phyloP scores from a whole-genome alignment of 2,888 invertebrate species.

The Alloplasta piceator region DNA sequence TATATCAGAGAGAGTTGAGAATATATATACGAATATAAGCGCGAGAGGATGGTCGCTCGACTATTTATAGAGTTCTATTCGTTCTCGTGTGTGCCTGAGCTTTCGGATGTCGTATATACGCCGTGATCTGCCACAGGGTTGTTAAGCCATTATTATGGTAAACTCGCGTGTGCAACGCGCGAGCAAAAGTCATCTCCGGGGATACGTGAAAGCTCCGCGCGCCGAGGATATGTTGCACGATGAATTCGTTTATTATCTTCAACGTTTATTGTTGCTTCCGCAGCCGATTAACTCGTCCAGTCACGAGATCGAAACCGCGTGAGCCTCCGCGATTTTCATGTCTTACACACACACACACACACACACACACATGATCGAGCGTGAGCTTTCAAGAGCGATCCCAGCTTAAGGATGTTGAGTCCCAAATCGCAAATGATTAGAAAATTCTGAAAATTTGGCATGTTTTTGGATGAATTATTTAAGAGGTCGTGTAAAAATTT shows the following conservation, averaged over 20 bases:
- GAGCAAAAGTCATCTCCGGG: slow-evolving; percentile 45
- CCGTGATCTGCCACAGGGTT: slow-evolving; percentile 54
- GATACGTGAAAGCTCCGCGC: slow-evolving; percentile 74
- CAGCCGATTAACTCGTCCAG: slow-evolving; percentile 80
- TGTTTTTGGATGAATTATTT: too few relatives aligned
- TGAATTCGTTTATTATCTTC: slow-evolving; percentile 80
- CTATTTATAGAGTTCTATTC: slow-evolving; percentile 81
- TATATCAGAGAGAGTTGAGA: slow-evolving; percentile 54
- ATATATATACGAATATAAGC: slow-evolving; percentile 58
- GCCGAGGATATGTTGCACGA: slow-evolving; percentile 56
- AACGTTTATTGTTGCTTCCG: slow-evolving; percentile 80
- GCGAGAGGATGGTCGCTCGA: slow-evolving; percentile 65
- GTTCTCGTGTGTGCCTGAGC: slow-evolving; percentile 72
- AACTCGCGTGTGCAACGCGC: slow-evolving; percentile 38
- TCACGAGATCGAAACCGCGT: slow-evolving; percentile 72
- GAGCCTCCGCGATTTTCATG: background rate
- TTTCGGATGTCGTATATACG: slow-evolving; percentile 72
- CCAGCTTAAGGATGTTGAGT: too few relatives aligned
- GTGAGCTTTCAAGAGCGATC: too few relatives aligned
- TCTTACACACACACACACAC: background rate
- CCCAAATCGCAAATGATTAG: too few relatives aligned
- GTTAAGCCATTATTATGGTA: slow-evolving; percentile 69
- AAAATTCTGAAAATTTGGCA: too few relatives aligned
- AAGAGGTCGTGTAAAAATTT: too few relatives aligned
- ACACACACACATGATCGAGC: background rate